Conservation (phyloP, 2,888 invertebrate species). For the Tortricodes alternella region DNA sequence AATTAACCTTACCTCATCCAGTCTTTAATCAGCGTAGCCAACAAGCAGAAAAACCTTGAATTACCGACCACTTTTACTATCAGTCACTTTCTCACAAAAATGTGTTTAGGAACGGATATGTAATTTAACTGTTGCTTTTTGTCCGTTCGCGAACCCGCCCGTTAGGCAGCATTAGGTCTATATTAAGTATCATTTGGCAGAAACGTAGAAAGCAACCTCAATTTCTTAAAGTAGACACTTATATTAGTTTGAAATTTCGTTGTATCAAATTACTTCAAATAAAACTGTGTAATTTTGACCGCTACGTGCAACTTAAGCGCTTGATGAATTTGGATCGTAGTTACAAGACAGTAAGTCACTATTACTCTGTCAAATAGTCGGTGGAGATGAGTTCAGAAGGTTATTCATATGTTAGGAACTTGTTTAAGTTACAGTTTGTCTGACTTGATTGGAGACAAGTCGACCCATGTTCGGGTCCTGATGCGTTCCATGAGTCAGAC, state of each 20-base stretch:
- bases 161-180: constrained; percentile 22
- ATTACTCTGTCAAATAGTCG: no score
- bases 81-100: constrained; percentile 33
- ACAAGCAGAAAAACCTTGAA: constrained; percentile 11
- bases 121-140: constrained; percentile 34
- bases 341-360: no score
- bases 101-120: constrained; percentile 23
- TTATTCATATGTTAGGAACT: no score
- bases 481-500: no score
- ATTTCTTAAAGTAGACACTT: constrained; percentile 26
- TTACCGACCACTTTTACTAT: constrained; percentile 16
- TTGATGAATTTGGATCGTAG: background rate
- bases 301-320: background rate
- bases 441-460: no score
- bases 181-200: constrained; percentile 26
- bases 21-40: background rate
- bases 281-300: background rate
- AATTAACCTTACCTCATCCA: no score
- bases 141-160: background rate
- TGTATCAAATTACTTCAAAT: constrained; percentile 1
- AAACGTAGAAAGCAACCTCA: constrained; percentile 27
- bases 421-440: no score
- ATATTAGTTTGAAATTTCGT: constrained; percentile 5
- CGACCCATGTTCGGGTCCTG: no score
- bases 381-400: no score